Conservation (phyloP, 1,140 invertebrate species). For the Rhyacophila brunnea region DNA sequence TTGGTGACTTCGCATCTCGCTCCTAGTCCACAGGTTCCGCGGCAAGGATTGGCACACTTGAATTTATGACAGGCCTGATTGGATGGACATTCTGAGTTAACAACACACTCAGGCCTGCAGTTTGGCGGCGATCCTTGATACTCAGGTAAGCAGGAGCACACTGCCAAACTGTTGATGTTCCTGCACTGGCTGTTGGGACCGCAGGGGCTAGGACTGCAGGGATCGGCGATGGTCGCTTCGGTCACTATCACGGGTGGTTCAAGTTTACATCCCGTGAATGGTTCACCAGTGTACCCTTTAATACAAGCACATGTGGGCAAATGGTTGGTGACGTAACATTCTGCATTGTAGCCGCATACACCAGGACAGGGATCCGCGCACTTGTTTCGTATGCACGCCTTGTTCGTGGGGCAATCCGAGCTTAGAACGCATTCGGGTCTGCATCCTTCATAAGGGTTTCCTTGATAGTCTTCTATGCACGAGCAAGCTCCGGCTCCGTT, state of each 20-base stretch:
- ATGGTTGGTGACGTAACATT: slow-evolving; percentile 74
- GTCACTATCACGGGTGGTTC: slow-evolving; percentile 10
- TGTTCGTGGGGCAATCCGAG: slow-evolving; percentile 71
- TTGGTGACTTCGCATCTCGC: slow-evolving; percentile 65
- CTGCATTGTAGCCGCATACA: slow-evolving; percentile 73
- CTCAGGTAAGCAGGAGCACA: slow-evolving; percentile 63
- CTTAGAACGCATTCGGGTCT: slow-evolving; percentile 75
- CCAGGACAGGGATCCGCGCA: slow-evolving; percentile 76
- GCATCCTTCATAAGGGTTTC: slow-evolving; percentile 69
- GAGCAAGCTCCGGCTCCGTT: slow-evolving; percentile 67
- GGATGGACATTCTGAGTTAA: slow-evolving; percentile 61
- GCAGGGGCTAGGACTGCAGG: slow-evolving; percentile 64
- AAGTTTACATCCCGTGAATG: slow-evolving; percentile 55
- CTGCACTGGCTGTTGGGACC: slow-evolving; percentile 66
- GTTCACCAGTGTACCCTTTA: slow-evolving; percentile 74
- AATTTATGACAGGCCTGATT: slow-evolving; percentile 62
- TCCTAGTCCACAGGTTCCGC: slow-evolving; percentile 60
- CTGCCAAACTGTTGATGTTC: slow-evolving; percentile 53
- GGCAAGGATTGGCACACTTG: slow-evolving; percentile 64
- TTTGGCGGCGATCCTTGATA: slow-evolving; percentile 60
- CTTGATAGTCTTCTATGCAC: slow-evolving; percentile 69
- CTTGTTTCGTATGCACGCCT: slow-evolving; percentile 73
- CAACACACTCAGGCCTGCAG: slow-evolving; percentile 62
- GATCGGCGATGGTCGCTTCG: slow-evolving; percentile 41
- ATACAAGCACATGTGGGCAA: slow-evolving; percentile 73